These are phyloP conservation scores for Enoplosus armatus DNA, from an alignment of 2,797 vertebrate genomes.

Conservation along the genomic window DNA sequence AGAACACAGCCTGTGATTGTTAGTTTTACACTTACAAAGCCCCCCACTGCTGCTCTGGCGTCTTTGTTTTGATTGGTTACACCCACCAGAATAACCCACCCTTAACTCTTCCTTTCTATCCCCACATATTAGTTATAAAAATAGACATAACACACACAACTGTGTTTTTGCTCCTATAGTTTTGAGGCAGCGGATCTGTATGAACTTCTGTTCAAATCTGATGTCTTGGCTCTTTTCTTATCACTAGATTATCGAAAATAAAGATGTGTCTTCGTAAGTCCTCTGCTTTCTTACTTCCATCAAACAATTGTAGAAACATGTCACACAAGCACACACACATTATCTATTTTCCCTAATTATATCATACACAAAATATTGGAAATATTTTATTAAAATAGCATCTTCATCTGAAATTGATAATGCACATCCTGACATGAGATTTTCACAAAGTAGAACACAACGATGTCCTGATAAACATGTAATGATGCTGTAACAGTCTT, in stretches of 20 bases:
- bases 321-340: not conserved
- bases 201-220: not conserved
- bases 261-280: slow-evolving; percentile 27
- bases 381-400: slow-evolving; percentile 98
- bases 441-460: slow-evolving; percentile 63
- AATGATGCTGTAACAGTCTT: slow-evolving; percentile 43
- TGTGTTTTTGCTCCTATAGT: not conserved
- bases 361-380: slow-evolving; percentile 75
- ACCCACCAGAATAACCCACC: not conserved
- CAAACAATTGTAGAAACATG: not conserved
- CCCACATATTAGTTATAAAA: not conserved
- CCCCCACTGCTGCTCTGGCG: not conserved
- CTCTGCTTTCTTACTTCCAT: not conserved
- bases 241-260: slow-evolving; percentile 48
- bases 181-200: slow-evolving; percentile 21
- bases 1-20: not conserved
- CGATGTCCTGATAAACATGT: slow-evolving; percentile 42
- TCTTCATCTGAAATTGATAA: slow-evolving; percentile 85
- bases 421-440: slow-evolving; percentile 63
- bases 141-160: too few species aligned
- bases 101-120: not conserved
- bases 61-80: slow-evolving; percentile 7
- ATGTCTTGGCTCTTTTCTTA: slow-evolving; percentile 8
- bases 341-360: not conserved
- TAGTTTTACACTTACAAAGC: not conserved